Conservation (phyloP, 2,113 vertebrate species). For the Vidua chalybeata region DNA sequence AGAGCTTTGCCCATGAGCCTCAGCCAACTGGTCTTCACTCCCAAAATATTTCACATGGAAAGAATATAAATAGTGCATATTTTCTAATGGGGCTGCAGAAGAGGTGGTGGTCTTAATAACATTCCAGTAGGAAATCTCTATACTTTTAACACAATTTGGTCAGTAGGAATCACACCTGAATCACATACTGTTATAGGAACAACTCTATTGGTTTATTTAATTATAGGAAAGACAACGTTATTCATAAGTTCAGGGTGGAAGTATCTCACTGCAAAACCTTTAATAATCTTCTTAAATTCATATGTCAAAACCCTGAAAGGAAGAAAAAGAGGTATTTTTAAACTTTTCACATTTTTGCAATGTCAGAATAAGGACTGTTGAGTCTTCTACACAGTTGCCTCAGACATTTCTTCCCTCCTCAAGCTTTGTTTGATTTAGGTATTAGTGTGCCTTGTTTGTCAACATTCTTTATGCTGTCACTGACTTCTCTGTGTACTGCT, state of each 20-base stretch:
- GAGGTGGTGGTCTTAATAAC: not conserved
- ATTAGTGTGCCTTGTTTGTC: not conserved
- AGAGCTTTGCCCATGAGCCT: not conserved
- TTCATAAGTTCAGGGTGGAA: constrained; percentile 14
- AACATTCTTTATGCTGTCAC: not conserved
- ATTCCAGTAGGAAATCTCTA: not conserved
- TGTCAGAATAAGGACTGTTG: not conserved
- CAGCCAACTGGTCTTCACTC: not conserved
- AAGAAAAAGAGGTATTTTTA: constrained; percentile 40
- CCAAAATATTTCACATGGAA: not conserved
- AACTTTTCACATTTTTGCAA: constrained; percentile 41
- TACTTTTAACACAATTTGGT: not conserved
- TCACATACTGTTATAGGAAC: not conserved
- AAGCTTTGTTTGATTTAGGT: not conserved
- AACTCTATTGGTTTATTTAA: constrained; percentile 43
- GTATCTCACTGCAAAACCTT: constrained; percentile 31
- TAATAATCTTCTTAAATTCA: constrained; percentile 39
- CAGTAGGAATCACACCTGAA: not conserved
- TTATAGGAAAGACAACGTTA: constrained; percentile 30
- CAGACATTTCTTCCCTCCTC: not conserved
- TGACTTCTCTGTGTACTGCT: not conserved
- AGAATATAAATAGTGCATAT: not conserved
- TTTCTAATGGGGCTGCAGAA: not conserved
- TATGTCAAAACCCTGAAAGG: constrained; percentile 42
- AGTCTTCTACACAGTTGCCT: not conserved